Percentiles rank a stretch among this genome's conserved stretches.
Conservation (phyloP, 2,113 vertebrate species). For the Nothocercus julius region DNA sequence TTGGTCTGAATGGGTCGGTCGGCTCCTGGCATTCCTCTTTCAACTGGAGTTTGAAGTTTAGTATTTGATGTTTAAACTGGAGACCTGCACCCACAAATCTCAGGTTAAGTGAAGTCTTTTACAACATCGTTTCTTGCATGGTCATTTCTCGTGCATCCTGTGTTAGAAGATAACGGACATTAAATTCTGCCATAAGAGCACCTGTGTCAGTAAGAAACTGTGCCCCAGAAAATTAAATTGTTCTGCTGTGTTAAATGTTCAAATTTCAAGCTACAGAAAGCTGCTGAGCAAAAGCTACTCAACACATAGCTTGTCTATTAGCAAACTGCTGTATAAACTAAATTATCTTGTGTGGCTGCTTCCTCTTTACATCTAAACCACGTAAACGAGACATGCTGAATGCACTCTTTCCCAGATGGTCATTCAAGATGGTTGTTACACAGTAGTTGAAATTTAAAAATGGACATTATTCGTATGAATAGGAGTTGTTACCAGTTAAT, state of each 20-base stretch:
- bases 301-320: not conserved
- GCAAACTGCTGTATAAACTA: not conserved
- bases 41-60: not conserved
- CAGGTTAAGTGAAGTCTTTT: constrained; percentile 15
- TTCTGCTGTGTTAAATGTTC: constrained; percentile 29
- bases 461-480: not conserved
- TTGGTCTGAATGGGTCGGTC: not conserved
- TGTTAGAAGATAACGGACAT: constrained; percentile 27
- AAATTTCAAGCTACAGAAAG: not conserved
- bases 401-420: not conserved
- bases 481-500: not conserved
- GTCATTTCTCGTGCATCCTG: not conserved
- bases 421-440: constrained; percentile 4
- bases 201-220: constrained; percentile 1
- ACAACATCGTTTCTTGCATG: not conserved
- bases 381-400: constrained; percentile 44
- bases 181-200: not conserved
- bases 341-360: constrained; percentile 1
- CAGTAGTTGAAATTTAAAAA: not conserved
- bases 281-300: not conserved
- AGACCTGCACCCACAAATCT: constrained; percentile 25
- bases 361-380: constrained; percentile 26
- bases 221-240: constrained; percentile 27
- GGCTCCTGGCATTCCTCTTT: not conserved
- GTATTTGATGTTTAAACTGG: not conserved